A percentile compares a stretch with the other conserved stretches of the same genome.
These are phyloP conservation scores for Bostrychus sinensis DNA, from an alignment of 2,113 vertebrate species.

Conservation along the genomic window DNA sequence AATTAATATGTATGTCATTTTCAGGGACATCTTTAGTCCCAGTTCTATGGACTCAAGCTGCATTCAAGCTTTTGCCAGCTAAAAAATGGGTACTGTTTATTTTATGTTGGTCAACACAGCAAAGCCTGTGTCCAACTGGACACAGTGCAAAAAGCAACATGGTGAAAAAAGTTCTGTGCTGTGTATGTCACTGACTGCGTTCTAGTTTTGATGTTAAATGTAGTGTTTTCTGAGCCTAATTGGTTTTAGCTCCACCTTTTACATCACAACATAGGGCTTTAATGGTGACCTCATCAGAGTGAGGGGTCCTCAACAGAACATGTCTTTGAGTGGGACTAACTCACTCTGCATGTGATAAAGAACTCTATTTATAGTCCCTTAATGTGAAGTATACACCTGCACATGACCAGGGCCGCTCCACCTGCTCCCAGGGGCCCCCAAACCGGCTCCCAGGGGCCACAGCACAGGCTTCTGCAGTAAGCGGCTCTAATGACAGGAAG, in stretches of 20 bases:
- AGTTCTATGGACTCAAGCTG: not conserved
- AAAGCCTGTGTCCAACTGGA: not conserved
- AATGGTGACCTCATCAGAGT: conserved; percentile 17
- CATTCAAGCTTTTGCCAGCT: not conserved
- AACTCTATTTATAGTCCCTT: conserved; percentile 35
- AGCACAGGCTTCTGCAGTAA: too few relatives aligned
- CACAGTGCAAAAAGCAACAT: not conserved
- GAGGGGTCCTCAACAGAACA: conserved; percentile 9
- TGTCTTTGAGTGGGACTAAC: conserved; percentile 38
- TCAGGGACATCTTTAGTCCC: not conserved
- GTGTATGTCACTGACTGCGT: not conserved
- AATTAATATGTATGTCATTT: too few relatives aligned
- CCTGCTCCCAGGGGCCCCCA: conserved; percentile 27
- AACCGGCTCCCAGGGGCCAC: not conserved
- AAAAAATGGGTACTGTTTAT: not conserved
- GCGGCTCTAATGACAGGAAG: conserved; percentile 43
- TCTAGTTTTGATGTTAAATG: not conserved
- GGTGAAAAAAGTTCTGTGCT: too few relatives aligned
- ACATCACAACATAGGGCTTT: conserved; percentile 13
- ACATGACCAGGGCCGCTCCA: too few relatives aligned
- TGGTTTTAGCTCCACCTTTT: conserved; percentile 6
- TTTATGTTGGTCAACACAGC: not conserved
- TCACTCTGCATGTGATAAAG: conserved; percentile 40
- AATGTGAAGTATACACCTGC: conserved; percentile 15
- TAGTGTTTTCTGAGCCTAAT: conserved; percentile 6